Conservation (phyloP, 2,113 vertebrate species). For the Scolopax mira region DNA sequence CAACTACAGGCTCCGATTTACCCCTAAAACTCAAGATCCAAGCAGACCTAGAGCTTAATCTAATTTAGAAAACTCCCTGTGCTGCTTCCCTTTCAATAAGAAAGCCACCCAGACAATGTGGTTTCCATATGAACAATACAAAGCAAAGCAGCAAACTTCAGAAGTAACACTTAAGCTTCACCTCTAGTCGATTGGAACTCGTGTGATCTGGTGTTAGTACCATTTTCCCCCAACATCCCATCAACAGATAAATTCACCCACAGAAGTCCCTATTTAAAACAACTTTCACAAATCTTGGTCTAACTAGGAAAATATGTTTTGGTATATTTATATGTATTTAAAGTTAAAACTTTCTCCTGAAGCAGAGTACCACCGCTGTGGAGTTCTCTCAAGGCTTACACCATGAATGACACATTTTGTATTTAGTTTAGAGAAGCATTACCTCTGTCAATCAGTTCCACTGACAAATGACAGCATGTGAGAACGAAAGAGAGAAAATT, state of each 20-base stretch:
- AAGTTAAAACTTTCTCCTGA: neutral
- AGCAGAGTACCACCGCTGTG: neutral
- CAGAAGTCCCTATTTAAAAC: neutral
- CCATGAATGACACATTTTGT: neutral
- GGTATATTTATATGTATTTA: neutral
- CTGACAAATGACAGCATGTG: constrained; percentile 64
- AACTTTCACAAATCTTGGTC: neutral
- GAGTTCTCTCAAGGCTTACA: neutral
- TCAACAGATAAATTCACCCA: neutral
- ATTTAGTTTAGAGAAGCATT: constrained; percentile 50
- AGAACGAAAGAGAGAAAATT: constrained; percentile 56
- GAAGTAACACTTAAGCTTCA: neutral
- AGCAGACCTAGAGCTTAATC: neutral
- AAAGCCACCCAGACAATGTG: neutral
- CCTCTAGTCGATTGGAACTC: neutral
- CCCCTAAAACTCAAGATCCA: neutral
- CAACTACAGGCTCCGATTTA: neutral
- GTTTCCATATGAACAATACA: neutral
- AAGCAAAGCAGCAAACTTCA: neutral
- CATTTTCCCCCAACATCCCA: neutral
- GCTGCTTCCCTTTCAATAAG: neutral
- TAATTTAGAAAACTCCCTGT: neutral
- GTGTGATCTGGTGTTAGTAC: neutral
- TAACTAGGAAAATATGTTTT: neutral
- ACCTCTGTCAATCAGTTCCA: constrained; percentile 64